Evolutionary conservation across 2,888 invertebrate genomes (phyloP).

Genomic region (Limenitis camilla): DNA sequence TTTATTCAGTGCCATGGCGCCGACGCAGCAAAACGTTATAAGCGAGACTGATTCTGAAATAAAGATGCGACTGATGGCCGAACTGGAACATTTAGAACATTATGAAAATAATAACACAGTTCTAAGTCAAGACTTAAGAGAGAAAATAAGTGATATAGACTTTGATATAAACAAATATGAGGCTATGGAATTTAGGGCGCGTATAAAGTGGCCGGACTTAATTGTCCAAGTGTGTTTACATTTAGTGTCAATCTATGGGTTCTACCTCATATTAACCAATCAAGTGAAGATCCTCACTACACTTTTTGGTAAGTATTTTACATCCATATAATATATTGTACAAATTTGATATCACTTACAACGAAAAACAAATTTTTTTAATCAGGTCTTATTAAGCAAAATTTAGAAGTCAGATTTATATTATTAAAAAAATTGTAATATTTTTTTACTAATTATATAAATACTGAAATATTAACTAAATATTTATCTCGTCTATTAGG

Average conservation of each 20-base stretch:
- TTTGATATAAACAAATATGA: constrained; percentile 60
- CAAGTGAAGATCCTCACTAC: constrained; percentile 76
- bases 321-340: background rate
- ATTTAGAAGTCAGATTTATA: too few relatives aligned
- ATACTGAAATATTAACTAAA: too few relatives aligned
- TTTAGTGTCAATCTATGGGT: constrained; percentile 79
- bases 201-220: constrained; percentile 83
- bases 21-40: constrained; percentile 46
- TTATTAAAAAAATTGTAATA: too few relatives aligned
- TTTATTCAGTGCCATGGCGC: constrained; percentile 40
- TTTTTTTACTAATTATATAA: too few relatives aligned
- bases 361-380: too few relatives aligned
- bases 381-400: too few relatives aligned
- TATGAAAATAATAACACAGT: constrained; percentile 47
- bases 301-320: constrained; percentile 80
- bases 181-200: constrained; percentile 72
- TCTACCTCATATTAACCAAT: constrained; percentile 77
- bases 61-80: constrained; percentile 40
- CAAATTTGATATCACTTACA: too few relatives aligned
- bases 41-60: constrained; percentile 35
- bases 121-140: constrained; percentile 26
- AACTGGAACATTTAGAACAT: constrained; percentile 30
- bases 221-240: constrained; percentile 81
- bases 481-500: too few relatives aligned
- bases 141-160: constrained; percentile 39